Base-by-base conservation (phyloP, 1,140 invertebrate species). In the Probaryconus sp. region DNA sequence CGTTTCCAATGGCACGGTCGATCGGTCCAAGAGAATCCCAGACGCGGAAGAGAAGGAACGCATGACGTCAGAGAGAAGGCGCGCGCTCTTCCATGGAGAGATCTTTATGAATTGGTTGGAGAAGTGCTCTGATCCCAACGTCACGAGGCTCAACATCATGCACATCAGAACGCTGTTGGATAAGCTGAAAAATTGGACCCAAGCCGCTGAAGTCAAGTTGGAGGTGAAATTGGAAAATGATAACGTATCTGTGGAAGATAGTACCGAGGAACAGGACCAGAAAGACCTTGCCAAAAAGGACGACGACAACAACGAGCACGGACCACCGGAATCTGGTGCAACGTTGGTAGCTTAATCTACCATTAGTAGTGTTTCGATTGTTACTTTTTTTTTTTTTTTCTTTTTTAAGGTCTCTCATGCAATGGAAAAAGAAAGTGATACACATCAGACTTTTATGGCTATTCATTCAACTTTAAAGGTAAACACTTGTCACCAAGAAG, bases 1-100 rank as follows among this genome's bases (percentile, higher is more conserved):
- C 9, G 38, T 28, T 2, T 6, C 26, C 5, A 31, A 26, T 17
- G 35, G 20, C 30, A 26, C 10, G 37, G 26, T n/a, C 31, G 5
- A 7, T 28, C 13, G 18, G 4, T n/a, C 5, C n/a, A 6, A 9
- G 40, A 43, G 7, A 7, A 24, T 24, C 9, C 21, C 17, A 1
- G 40, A 43, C n/a, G 40, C 16, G 2, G 20, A 43, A 26, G 18
- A 14, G 16, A 2, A 18, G 40, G 6, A 16, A 5, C 16, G 40
- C 14, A n/a, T 5, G 9, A 7, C 18, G 7, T 26, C 43, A 11
- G 2, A 18, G 43, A 42, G 9, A 75, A 51, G 30, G 2, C 4
- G 0, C 43, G 63, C 1, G 43, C 43, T 6, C 28, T 47, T 9
- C 11, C 43, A 47, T 14, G 43, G 43, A 5, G 43, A 47, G 2